Evolutionary conservation across 2,113 vertebrate species (phyloP), one percentile per base, ranked within the genome.

Genomic region (Probosciger aterrimus): DNA sequence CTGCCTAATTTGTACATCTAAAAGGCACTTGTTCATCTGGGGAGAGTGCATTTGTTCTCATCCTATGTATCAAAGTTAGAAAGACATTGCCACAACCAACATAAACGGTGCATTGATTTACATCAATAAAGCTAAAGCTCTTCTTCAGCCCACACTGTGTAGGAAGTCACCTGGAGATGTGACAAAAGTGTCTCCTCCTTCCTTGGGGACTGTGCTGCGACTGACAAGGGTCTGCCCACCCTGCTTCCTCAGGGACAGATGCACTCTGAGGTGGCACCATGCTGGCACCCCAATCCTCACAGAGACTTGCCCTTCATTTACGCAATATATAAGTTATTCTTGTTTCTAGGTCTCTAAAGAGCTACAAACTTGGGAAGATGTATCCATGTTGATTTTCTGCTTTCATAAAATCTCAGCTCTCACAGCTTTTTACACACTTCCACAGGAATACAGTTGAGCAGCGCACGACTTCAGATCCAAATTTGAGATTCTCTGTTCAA

Each of bases 21-120:
- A 81, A 88, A 93, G 55, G 59, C 49, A 39, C 41, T 84, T 82
- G 64, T 95, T 88, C 96, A 80, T 93, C 77, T 65, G 70, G 57
- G 37, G 22, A 65, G 9, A 24, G 43, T 63, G 53, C 43, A 39
- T 59, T 75, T 74, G 14, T 75, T 90, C 69, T 90, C 37, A 75
- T 65, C 37, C 57, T 53, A 35, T 14, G 18, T 76, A 75, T 68
- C 39, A 39, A 77, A 82, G 43, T 73, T 89, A 49, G 74, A 76
- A 89, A 87, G 55, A 37, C 44, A 53, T 19, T 44, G 44, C 64
- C 50, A 83, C 0, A 0, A 87, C 18, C 30, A 82, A 47, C 25
- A 55, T n/a, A 90, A 75, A 79, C 1, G 0, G 27, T 37, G 14
- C 53, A 68, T 49, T 73, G 14, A 78, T 86, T 84, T 81, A 70